Base-by-base conservation (phyloP, 2,113 vertebrate genomes). In the Brachionichthys hirsutus region DNA sequence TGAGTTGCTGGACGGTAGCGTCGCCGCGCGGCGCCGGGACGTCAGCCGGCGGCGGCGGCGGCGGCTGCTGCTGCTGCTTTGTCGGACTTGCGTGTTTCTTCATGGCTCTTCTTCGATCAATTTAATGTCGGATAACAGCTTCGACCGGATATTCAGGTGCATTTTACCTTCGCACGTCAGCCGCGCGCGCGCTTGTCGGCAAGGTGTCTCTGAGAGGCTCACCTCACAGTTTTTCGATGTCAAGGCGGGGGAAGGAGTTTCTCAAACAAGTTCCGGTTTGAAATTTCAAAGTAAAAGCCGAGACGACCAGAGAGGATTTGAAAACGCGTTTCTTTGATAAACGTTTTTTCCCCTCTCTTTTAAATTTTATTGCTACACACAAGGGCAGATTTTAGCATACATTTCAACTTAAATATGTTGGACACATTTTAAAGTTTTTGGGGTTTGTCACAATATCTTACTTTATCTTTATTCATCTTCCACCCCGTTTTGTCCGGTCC, bases 1-100 rank as follows among this genome's bases (percentile, higher is more conserved):
- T 97, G 67, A 98, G 94, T 69, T 95, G 93, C 56, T 94, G 93
- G 81, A 98, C 94, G 3, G 93, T 94, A 24, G 95, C 88, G 77
- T 85, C 88, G 54, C 84, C 85, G 65, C 91, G 89, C 43, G 90
- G 88, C 89, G 92, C 92, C 80, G 85, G 90, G 71, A 43, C 84
- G 19, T 82, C 88, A 40, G 81, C 78, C 49, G 81, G 70, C 1
- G 64, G 13, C 3, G 12, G 63, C 43, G 7, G 18, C 22, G 3
- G 57, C 62, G 15, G 72, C 53, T 35, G 61, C 41, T 75, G 80
- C 45, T 59, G 85, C 24, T 75, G 87, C 62, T 90, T 92, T 1
- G 84, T 65, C 2, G 90, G 91, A 62, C 90, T 92, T 71, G 83
- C 78, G 81, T 90, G 89, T 72, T 91, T 93, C 89, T 90, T 93